Evolutionary conservation across 2,888 invertebrate genomes (phyloP), one percentile per base, ranked within the genome.

Genomic region (Metallyticus violacea): DNA sequence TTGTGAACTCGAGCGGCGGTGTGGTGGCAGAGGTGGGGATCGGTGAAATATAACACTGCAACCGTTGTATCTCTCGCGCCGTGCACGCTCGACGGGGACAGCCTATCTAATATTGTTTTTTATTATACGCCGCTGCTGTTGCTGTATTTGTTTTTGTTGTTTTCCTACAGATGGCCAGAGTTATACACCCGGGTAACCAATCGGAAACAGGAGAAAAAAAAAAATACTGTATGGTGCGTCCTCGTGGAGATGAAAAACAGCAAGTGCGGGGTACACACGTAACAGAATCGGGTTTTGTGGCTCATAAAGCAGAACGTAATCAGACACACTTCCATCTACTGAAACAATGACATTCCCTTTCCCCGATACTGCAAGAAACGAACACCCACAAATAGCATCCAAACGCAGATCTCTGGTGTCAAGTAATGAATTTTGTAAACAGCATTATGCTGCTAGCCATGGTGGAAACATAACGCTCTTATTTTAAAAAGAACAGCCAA

Each of bases 271-370:
- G n/a, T n/a, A 78, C 15, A 86, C 77, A 28, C 30, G 30, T 22
- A 62, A 15, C 81, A 22, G 77, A 86, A 82, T 78, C 86, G 86
- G 81, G 78, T 86, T 78, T 86, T 86, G 81, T 86, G 76, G 86
- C 81, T 76, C 86, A 86, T 82, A 86, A 86, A 86, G 29, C 30
- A 76, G 26, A 22, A 86, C 81, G 85, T 82, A 86, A 86, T 86
- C 86, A 86, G 76, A 76, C 7, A 62, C 40, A 62, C 15, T 62
- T 3, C 40, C 22, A 29, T 1, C 40, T 22, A 62, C 9, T 4
- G 15, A 22, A 62, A 62, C 40, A 40, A 40, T 40, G 40, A 15
- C 40, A 62, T n/a, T n/a, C n/a, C n/a, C n/a, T n/a, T n/a, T n/a
- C n/a, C n/a, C n/a, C n/a, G n/a, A n/a, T n/a, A n/a, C n/a, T n/a